These are phyloP conservation scores for Latrodectus hesperus DNA, from an alignment of 2,888 invertebrate species.

Conservation along the genomic window DNA sequence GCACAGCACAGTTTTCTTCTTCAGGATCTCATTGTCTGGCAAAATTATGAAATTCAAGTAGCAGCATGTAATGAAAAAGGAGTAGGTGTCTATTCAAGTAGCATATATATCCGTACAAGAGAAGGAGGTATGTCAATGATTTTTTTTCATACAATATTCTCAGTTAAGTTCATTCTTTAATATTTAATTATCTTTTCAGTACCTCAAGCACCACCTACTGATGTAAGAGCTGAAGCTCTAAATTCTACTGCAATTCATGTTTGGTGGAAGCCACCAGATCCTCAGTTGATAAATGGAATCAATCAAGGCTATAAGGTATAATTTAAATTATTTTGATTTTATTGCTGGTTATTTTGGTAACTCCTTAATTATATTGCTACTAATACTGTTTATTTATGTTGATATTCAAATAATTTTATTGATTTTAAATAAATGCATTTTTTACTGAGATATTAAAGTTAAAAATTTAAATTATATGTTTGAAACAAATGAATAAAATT, in stretches of 20 bases:
- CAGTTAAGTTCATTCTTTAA: no score
- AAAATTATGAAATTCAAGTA: slow-evolving; percentile 96
- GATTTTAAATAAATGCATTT: no score
- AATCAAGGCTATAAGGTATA: slow-evolving; percentile 91
- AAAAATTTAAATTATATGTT: no score
- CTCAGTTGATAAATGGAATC: slow-evolving; percentile 97
- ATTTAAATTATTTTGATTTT: slow-evolving; percentile 10
- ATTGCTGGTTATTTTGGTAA: no score
- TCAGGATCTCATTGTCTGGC: slow-evolving; percentile 96
- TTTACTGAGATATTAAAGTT: no score
- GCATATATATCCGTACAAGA: slow-evolving; percentile 93
- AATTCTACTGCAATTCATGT: slow-evolving; percentile 87
- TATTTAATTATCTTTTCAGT: slow-evolving; percentile 73
- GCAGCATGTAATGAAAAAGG: slow-evolving; percentile 98
- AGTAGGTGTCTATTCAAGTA: slow-evolving; percentile 91
- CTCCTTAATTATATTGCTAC: slow-evolving; percentile 21
- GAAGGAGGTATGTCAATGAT: slow-evolving; percentile 82
- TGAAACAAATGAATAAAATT: no score
- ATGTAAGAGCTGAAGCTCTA: slow-evolving; percentile 83
- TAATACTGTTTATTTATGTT: slow-evolving; percentile 11
- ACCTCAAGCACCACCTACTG: slow-evolving; percentile 92
- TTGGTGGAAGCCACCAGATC: slow-evolving; percentile 97
- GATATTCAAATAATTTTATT: not conserved
- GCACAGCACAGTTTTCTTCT: slow-evolving; percentile 92
- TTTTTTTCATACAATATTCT: not conserved